Evolutionary conservation across 2,113 vertebrate genomes (phyloP).

Genomic region (Dissostichus mawsoni): DNA sequence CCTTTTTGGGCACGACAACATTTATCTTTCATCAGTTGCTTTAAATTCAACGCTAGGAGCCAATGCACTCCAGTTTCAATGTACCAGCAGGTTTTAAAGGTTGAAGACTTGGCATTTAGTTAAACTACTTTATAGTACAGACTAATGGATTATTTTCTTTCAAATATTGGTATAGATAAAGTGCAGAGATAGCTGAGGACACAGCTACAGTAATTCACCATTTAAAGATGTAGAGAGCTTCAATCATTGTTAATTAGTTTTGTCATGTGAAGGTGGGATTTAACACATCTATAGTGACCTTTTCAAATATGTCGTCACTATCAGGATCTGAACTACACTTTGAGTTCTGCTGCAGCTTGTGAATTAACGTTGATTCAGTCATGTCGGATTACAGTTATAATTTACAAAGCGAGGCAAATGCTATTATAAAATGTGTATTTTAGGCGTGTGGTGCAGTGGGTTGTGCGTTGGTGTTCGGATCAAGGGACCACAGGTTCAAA

Average conservation of each 20-base stretch:
- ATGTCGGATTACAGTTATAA: neutral
- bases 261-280: conserved; percentile 28
- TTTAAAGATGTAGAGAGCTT: neutral
- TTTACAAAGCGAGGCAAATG: neutral
- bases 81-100: neutral
- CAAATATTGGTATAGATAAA: conserved; percentile 43
- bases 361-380: neutral
- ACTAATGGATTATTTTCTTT: conserved; percentile 15
- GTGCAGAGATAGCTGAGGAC: conserved; percentile 46
- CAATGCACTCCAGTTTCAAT: too few species aligned
- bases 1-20: neutral
- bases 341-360: neutral
- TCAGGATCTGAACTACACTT: neutral
- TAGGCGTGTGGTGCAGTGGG: too few species aligned
- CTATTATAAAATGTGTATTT: too few species aligned
- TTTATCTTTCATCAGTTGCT: neutral
- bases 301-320: conserved; percentile 23
- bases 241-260: conserved; percentile 46
- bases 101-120: too few species aligned
- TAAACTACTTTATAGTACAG: neutral
- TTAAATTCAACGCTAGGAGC: conserved; percentile 2
- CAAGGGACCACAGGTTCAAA: too few species aligned
- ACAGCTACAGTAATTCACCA: neutral
- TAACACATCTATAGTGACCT: conserved; percentile 25
- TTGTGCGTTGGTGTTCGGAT: too few species aligned